phyloP scores from a whole-genome alignment of 2,888 invertebrate species.

The Penaeus monodon region DNA sequence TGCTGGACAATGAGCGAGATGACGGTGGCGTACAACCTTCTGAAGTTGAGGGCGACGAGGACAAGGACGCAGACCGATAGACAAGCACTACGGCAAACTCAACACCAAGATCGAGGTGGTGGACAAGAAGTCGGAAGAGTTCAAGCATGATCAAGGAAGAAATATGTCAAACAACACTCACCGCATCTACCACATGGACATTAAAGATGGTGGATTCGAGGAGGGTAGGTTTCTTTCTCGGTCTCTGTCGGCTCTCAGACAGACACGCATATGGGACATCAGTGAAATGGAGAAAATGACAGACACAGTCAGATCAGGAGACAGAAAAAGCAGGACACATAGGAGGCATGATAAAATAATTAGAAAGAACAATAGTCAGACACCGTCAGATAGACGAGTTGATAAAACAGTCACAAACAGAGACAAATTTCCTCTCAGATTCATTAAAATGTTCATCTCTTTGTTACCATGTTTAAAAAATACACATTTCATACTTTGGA shows the following conservation, averaged over 20 bases:
- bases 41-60: constrained; percentile 76
- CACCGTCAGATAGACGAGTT: too few species aligned
- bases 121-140: constrained; percentile 60
- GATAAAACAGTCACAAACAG: too few species aligned
- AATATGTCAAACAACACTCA: constrained; percentile 93
- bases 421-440: too few species aligned
- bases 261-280: too few species aligned
- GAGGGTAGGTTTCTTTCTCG: constrained; percentile 72
- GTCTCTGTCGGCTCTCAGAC: neutral
- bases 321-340: too few species aligned
- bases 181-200: constrained; percentile 86
- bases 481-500: too few species aligned
- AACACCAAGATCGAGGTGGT: constrained; percentile 81
- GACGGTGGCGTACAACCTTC: constrained; percentile 91
- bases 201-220: constrained; percentile 79
- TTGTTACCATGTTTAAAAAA: too few species aligned
- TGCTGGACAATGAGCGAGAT: constrained; percentile 96
- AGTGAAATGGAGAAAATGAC: too few species aligned
- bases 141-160: constrained; percentile 75
- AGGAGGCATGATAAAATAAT: too few species aligned
- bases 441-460: too few species aligned
- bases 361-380: too few species aligned
- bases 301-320: too few species aligned
- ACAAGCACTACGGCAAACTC: constrained; percentile 88
- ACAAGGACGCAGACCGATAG: constrained; percentile 77